These are phyloP conservation scores for Acropora tenuis DNA, from an alignment of 64 coral and sea anemone species.

Conservation along the genomic window DNA sequence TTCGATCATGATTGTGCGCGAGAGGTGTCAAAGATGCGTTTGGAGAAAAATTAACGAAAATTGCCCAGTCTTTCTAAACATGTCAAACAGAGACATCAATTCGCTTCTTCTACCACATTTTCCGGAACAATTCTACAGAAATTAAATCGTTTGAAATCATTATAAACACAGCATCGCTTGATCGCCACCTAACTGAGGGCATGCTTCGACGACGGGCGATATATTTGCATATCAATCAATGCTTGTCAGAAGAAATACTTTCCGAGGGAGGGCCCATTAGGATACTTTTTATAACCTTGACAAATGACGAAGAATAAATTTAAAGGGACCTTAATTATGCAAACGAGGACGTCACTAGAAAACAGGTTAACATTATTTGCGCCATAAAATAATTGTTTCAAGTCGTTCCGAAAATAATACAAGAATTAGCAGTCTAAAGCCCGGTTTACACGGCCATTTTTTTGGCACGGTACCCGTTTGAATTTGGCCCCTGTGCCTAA, in stretches of 20 bases:
- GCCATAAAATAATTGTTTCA: no score
- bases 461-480: no score
- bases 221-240: conserved; percentile 39
- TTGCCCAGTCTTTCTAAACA: not conserved
- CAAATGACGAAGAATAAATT: no score
- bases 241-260: not conserved
- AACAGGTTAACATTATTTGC: not conserved
- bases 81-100: not conserved
- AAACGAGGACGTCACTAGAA: no score
- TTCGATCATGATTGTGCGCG: conserved; percentile 16
- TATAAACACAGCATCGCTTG: not conserved
- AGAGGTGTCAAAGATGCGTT: not conserved
- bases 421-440: no score
- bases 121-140: not conserved
- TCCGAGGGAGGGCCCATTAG: not conserved
- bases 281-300: no score
- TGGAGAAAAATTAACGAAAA: conserved; percentile 3
- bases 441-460: no score
- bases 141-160: not conserved
- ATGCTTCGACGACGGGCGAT: not conserved
- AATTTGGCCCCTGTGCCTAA: no score
- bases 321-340: no score
- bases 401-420: no score
- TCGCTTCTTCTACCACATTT: not conserved
- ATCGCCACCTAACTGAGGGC: not conserved